phyloP scores from a whole-genome alignment of 1,140 invertebrate genomes.

The Bombus waltoni region DNA sequence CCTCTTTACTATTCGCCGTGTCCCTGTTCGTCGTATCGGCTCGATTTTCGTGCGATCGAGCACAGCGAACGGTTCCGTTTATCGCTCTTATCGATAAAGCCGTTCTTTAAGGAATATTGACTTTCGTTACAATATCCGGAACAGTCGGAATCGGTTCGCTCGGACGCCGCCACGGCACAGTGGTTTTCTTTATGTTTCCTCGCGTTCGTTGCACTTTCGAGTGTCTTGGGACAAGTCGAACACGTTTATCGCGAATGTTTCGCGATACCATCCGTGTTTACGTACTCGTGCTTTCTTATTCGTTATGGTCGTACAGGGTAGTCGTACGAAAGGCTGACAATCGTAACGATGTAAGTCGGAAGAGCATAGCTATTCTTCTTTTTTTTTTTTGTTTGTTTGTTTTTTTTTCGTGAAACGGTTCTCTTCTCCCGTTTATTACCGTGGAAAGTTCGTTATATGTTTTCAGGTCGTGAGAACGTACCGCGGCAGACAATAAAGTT shows the following conservation, averaged over 20 bases:
- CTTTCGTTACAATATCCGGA: constrained; percentile 1
- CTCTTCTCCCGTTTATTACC: too few species aligned
- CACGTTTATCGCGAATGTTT: neutral
- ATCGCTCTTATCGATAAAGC: constrained; percentile 1
- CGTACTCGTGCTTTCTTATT: neutral
- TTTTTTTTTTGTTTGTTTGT: too few species aligned
- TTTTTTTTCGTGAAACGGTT: too few species aligned
- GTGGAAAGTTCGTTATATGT: neutral
- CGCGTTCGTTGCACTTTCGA: neutral
- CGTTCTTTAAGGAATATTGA: constrained; percentile 1
- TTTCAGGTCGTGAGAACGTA: neutral
- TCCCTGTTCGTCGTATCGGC: neutral
- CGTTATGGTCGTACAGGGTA: neutral
- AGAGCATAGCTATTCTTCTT: too few species aligned
- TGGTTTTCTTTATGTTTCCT: neutral
- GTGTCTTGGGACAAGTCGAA: neutral
- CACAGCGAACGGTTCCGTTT: neutral
- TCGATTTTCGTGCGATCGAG: neutral
- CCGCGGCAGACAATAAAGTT: neutral
- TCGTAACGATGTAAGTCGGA: too few species aligned
- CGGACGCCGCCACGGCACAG: neutral
- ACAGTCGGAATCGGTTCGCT: neutral
- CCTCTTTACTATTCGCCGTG: fast-evolving
- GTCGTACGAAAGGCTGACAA: neutral
- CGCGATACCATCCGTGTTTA: neutral